Base-by-base conservation (phyloP, 2,797 vertebrate genomes). In the Micromesistius poutassou region DNA sequence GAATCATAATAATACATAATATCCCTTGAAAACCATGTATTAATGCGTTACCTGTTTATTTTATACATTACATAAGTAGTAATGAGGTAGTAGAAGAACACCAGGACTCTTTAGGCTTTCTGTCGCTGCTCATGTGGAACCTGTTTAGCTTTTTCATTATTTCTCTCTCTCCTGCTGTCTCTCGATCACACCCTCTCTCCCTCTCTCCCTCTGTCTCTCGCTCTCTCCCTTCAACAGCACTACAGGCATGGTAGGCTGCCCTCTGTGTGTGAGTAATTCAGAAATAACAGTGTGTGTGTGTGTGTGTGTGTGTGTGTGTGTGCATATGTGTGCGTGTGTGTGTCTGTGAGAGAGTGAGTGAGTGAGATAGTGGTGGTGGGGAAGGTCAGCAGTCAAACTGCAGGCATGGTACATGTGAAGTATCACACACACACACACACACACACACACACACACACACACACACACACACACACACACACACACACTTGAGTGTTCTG, bases 261-360 rank as follows among this genome's bases (percentile, higher is more conserved):
- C 40, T 42, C 40, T 50, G 46, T 22, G 46, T 50, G 46, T 0
- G 74, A 81, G 89, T 80, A 81, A 38, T 3, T 12, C 30, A 74
- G 77, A 42, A 42, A 42, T 42, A 42, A 42, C 40, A 13, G 12
- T 50, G 46, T 19, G 46, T 22, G 46, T 22, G 46, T 19, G 46
- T 50, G 16, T 22, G 46, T 76, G 77, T 75, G 13, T 77, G 68
- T 76, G 62, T 74, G 71, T 42, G 79, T 68, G 74, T 77, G 78
- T 79, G 78, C n/a, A n/a, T n/a, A n/a, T 83, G 78, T 80, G 81
- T 85, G 83, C n/a, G 13, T 77, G 68, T 76, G 62, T 74, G 71
- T 42, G 79, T 68, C 73, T 77, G 78, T 79, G 78, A n/a, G 78
- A 79, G 81, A 84, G 83, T 83, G 83, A 84, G 83, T 81, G 80